Evolutionary conservation across 2,888 invertebrate genomes (phyloP).

Genomic region (Leptura quadrifasciata): DNA sequence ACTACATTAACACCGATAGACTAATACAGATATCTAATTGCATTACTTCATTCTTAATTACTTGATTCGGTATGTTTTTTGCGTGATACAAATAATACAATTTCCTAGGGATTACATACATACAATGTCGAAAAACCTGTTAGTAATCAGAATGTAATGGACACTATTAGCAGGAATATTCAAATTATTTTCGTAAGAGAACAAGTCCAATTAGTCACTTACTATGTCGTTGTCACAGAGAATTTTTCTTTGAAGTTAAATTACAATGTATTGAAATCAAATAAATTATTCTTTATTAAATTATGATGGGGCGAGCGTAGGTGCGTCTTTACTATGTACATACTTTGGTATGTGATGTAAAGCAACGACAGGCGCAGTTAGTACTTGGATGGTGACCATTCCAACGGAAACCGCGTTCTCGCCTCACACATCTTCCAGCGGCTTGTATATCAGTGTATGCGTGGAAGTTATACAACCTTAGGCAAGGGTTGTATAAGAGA

Average conservation of each 20-base stretch:
- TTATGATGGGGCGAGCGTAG: no score
- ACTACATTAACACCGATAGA: neutral
- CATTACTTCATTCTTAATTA: neutral
- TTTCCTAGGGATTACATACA: neutral
- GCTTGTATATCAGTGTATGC: no score
- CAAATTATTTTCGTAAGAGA: neutral
- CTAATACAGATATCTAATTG: neutral
- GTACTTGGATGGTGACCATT: no score
- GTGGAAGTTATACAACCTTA: no score
- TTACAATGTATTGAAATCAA: neutral
- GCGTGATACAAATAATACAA: neutral
- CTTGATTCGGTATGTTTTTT: neutral
- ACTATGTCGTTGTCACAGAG: neutral
- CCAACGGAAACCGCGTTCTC: no score
- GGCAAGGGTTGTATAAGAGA: no score
- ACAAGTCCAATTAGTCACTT: neutral
- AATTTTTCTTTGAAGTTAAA: neutral
- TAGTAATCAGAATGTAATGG: neutral
- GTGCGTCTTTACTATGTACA: no score
- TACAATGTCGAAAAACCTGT: neutral
- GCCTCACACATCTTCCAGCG: no score
- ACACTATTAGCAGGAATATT: neutral
- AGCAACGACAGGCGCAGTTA: no score
- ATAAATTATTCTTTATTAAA: no score
- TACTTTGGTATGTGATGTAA: no score